Evolutionary conservation across 2,888 invertebrate genomes (phyloP), one percentile per base, ranked within the genome.

Genomic region (Trichacis sp.): DNA sequence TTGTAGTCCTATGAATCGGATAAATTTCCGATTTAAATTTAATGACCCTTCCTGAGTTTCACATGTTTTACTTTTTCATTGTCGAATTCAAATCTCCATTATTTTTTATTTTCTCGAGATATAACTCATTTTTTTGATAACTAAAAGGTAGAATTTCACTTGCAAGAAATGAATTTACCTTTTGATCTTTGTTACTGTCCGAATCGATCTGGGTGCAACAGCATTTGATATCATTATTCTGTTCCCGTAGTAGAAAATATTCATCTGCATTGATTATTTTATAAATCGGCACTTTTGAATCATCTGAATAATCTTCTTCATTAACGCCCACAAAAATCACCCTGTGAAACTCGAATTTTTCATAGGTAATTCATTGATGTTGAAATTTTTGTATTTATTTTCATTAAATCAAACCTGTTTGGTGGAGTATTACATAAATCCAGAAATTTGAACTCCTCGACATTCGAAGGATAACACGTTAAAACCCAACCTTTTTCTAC

Each of bases 401-500:
- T n/a, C n/a, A n/a, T n/a, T n/a, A 54, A 50, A 45, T 20, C 57
- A 24, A 77, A 89, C 89, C 89, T 87, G 75, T 91, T 91, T 0
- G 91, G 90, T 1, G 90, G 89, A 1, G 88, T 89, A 12, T 87
- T 80, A 71, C 87, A 84, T 38, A 82, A 84, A 74, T 91, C 90
- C 1, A 91, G 75, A 30, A 86, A 76, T 73, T 89, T 88, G 56
- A 91, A 89, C 70, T 91, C 91, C 0, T 79, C 79, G 0, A 87
- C 86, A 0, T 85, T 85, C 4, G 82, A 85, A 0, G 90, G 90
- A 73, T 87, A 91, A 1, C 88, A 88, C 2, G 87, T 88, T 63
- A 91, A 73, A 12, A 91, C 87, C 89, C 90, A 91, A 0, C 91
- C 91, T 38, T 85, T 82, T 46, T 86, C 85, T 11, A 89, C 73